Evolutionary conservation across 2,113 vertebrate genomes (phyloP).

Genomic region (Psilopsiagon aurifrons): DNA sequence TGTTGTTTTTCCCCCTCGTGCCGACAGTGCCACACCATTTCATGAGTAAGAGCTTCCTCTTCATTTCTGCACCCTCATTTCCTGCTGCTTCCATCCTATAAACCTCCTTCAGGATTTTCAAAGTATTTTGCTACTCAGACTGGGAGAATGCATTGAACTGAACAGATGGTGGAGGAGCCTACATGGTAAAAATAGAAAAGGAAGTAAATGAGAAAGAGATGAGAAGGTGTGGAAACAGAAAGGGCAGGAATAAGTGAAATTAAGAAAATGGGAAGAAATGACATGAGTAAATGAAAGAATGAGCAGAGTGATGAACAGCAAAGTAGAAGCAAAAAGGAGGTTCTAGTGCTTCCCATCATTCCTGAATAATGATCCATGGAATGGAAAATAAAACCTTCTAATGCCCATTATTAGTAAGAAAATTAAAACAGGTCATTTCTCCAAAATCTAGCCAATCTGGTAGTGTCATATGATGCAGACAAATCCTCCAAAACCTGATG

Average conservation of each 20-base stretch:
- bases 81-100: background rate
- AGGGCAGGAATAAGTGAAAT: background rate
- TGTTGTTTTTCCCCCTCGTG: background rate
- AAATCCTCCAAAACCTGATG: background rate
- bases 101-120: background rate
- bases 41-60: conserved; percentile 16
- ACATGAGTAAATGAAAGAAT: background rate
- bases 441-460: background rate
- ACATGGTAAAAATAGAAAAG: background rate
- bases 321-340: background rate
- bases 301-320: background rate
- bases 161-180: background rate
- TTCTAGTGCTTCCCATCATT: background rate
- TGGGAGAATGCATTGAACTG: background rate
- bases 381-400: background rate
- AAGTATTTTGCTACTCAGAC: background rate
- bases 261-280: background rate
- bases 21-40: background rate
- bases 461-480: background rate
- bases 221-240: background rate
- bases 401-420: background rate
- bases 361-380: background rate
- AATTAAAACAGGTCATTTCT: background rate
- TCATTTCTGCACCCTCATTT: conserved; percentile 32
- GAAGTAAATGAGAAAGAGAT: background rate